Base-by-base conservation (phyloP, 2,888 invertebrate genomes). In the Mamestra brassicae region DNA sequence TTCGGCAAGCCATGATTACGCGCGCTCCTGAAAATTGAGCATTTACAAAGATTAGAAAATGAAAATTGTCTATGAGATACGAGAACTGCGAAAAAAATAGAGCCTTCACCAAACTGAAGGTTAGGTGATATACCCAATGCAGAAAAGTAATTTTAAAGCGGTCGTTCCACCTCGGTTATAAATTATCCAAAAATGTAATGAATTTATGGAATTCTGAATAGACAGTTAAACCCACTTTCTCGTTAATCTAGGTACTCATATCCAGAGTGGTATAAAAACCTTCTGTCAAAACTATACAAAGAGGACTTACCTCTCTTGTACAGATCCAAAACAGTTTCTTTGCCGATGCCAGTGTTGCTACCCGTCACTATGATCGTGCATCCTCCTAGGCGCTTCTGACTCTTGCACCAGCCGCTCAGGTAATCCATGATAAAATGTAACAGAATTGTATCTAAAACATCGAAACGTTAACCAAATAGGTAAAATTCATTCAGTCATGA, bases 261-360 rank as follows among this genome's bases (percentile, higher is more conserved):
- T 45, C 11, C 11, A 45, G 45, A 11, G 11, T 45, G 45, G 6
- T 42, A 38, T 8, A 42, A 11, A 47, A 47, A 11, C 11, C 47
- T 17, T 15, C 15, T 52, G 17, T 52, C 11, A 52, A 52, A 6
- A 52, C 17, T 7, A 52, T 52, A 52, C 2, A 52, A 52, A 52
- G 17, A 7, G 7, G 17, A 38, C 57, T 79, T 87, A 97, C 97
- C 96, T 89, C 96, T 93, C 74, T 88, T 88, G 80, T 94, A 96
- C 58, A 97, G 89, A 89, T 98, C 97, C 81, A 93, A 88, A 0
- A 96, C 97, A 7, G 97, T 97, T 93, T 98, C 97, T 93, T 97
- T 97, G 4, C 98, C 98, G 81, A 98, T 98, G 11, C 98, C 98
- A 7, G 97, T 97, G 91, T 98, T 98, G 50, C 97, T 97, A 60